phyloP scores from a whole-genome alignment of 2,797 vertebrate species.

The Furcifer pardalis region DNA sequence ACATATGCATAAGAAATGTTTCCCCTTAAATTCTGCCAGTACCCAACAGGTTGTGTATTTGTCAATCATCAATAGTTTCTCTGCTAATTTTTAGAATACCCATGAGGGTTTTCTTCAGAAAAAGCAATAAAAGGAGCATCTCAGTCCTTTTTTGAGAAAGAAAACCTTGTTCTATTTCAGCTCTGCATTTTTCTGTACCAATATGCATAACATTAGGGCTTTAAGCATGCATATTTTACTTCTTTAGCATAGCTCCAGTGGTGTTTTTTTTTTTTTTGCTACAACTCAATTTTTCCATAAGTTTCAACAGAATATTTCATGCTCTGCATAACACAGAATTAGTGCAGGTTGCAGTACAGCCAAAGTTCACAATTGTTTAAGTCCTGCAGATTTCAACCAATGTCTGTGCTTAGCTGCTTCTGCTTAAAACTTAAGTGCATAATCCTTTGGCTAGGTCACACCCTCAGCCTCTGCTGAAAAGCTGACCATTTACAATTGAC shows the following conservation, averaged over 20 bases:
- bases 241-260: background rate
- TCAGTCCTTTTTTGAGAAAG: background rate
- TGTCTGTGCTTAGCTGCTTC: background rate
- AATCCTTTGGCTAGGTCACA: background rate
- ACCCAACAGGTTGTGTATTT: background rate
- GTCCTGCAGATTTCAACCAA: background rate
- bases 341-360: background rate
- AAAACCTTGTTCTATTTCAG: background rate
- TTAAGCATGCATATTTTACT: background rate
- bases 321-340: background rate
- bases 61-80: background rate
- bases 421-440: background rate
- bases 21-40: background rate
- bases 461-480: background rate
- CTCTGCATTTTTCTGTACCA: too few species aligned
- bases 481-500: background rate
- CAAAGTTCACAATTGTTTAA: background rate
- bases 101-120: background rate
- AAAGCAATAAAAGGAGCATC: background rate
- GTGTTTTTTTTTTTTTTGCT: background rate
- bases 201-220: background rate
- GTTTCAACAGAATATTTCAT: background rate
- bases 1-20: background rate
- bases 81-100: background rate
- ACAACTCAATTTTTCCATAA: background rate